Evolutionary conservation across 2,113 vertebrate species (phyloP), one percentile per base, ranked within the genome.

Genomic region (Alosa alosa): DNA sequence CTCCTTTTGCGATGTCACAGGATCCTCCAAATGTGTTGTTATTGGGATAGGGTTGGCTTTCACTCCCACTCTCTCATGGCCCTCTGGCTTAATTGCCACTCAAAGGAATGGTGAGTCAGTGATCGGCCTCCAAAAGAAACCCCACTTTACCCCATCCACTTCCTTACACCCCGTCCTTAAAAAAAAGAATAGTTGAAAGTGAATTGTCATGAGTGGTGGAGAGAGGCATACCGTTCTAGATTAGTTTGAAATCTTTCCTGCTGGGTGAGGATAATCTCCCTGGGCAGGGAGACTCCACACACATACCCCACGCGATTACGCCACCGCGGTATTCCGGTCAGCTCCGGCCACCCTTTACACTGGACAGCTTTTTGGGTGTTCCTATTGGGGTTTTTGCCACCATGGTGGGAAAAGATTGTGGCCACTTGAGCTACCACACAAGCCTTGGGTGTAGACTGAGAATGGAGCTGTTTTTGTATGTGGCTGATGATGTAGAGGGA

Each of bases 201-300:
- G 47, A 85, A 82, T 92, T 93, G 91, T 91, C 88, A 86, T 81
- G 89, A 91, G 88, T 91, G 91, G 72, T 84, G 60, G 81, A 83
- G 84, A 81, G 91, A 93, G 55, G 55, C 93, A 94, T 95, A 94
- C 94, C 94, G 55, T 84, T 91, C 90, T 94, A 94, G 94, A 94
- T 95, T 95, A 95, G 90, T 86, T 88, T 86, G 93, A 87, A 94
- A 92, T 94, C 91, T 95, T 95, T 94, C 93, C 93, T 95, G 93
- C 91, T 93, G 90, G 87, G 91, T 84, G 50, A 86, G 93, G 93
- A 94, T 95, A 94, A 95, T 95, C 94, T 95, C 94, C 91, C 88
- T 84, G 41, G 60, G 87, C 88, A 88, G 91, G 90, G 89, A 90
- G 18, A 84, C 91, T 83, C 50, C 36, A 86, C 90, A 89, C 89